These are phyloP conservation scores for Brachionus rotundiformis DNA, from an alignment of 1,140 invertebrate species.

Conservation along the genomic window DNA sequence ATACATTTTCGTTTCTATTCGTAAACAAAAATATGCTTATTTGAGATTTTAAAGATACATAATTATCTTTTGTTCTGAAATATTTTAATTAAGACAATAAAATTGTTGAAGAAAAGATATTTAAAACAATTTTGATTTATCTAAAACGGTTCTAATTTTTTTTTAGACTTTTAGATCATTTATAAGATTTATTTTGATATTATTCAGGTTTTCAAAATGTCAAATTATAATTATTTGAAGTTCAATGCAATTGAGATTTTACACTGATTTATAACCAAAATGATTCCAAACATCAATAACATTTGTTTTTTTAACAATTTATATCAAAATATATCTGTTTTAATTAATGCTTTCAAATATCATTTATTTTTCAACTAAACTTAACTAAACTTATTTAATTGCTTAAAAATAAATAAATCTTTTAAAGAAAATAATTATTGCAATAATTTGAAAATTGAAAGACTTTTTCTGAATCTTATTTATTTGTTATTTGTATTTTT, in stretches of 20 bases:
- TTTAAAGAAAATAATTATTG: background rate
- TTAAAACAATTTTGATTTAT: background rate
- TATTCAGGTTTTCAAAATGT: slow-evolving; percentile 7
- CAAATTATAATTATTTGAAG: background rate
- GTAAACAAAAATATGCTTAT: no score
- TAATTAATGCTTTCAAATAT: slow-evolving; percentile 8
- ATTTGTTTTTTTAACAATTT: slow-evolving; percentile 1
- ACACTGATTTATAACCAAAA: background rate
- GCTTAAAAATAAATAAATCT: background rate
- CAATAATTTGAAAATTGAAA: background rate
- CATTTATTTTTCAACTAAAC: background rate
- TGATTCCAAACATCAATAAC: background rate
- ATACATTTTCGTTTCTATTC: no score
- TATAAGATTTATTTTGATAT: background rate
- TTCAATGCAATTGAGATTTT: background rate
- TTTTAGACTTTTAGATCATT: background rate
- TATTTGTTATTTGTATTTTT: background rate
- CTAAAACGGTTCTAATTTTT: background rate
- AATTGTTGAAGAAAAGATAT: background rate
- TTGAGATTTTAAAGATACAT: background rate
- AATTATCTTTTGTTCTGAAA: no score
- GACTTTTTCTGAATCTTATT: no score
- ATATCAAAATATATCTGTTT: background rate
- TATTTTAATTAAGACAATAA: no score
- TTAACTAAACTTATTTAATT: background rate